Evolutionary conservation across 2,888 invertebrate species (phyloP).

Genomic region (Drosophila vallismaia): DNA sequence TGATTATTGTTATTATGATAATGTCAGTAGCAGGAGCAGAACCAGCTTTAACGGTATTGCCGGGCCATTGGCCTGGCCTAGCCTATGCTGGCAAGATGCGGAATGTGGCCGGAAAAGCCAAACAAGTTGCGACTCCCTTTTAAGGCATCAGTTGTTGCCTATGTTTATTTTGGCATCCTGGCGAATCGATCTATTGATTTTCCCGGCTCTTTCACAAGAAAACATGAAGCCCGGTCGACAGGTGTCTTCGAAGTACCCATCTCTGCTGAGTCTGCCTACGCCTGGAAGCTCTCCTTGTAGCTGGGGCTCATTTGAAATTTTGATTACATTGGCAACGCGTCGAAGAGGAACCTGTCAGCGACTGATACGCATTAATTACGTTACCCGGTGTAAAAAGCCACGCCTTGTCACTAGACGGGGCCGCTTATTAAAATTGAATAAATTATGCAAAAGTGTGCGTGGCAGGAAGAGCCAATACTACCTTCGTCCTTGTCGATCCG

Average conservation of each 20-base stretch:
- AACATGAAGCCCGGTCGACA: conserved; percentile 21
- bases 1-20: conserved; percentile 75
- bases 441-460: conserved; percentile 72
- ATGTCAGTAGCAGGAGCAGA: conserved; percentile 42
- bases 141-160: conserved; percentile 27
- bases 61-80: conserved; percentile 29
- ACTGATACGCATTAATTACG: conserved; percentile 71
- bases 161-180: conserved; percentile 7
- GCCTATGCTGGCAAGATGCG: neutral
- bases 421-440: conserved; percentile 77
- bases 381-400: conserved; percentile 65
- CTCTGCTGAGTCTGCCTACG: neutral
- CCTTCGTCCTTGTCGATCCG: conserved; percentile 14
- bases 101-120: conserved; percentile 14
- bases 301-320: conserved; percentile 72
- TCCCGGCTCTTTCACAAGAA: conserved; percentile 25
- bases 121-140: conserved; percentile 16
- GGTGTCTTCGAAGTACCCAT: conserved; percentile 27
- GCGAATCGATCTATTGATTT: conserved; percentile 42
- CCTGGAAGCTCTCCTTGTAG: conserved; percentile 18
- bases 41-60: conserved; percentile 35
- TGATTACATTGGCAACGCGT: conserved; percentile 64
- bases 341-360: conserved; percentile 64
- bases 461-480: conserved; percentile 32
- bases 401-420: conserved; percentile 38